Evolutionary conservation across 2,888 invertebrate species (phyloP), one percentile per base, ranked within the genome.

Genomic region (Eristalis tenax): DNA sequence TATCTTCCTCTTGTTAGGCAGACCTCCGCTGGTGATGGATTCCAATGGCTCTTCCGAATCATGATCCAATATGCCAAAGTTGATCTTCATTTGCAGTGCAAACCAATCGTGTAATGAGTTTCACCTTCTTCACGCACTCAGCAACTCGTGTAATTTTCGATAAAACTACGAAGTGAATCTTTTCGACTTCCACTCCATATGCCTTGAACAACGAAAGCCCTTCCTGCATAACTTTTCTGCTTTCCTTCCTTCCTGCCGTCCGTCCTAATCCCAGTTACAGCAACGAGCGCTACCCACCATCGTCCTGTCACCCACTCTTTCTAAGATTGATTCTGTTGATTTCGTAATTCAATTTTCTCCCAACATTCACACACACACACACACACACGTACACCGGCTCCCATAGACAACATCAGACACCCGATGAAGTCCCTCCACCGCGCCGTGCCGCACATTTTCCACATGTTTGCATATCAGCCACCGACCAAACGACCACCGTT

Each of bases 291-390:
- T 50, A 1, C 38, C 32, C 32, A 50, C 18, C 38, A n/a, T 61
- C 10, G 38, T 23, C 59, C 63, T 26, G 35, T 50, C 28, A 11
- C 56, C 61, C 63, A 56, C 38, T 68, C 69, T 78, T 70, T 43
- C 57, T 64, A 61, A 87, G 87, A 87, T 87, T 87, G 83, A 87
- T 83, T 87, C 83, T 80, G 83, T 87, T 87, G 87, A 87, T 87
- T 87, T 83, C 83, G 87, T 87, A 80, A 87, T 87, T 87, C 87
- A 87, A 87, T 87, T 87, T 87, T 83, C 86, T 78, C 69, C 78
- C 66, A 78, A 83, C 86, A 86, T 75, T 78, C 50, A 50, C n/a
- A 8, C 18, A 50, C 50, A 18, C 50, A 18, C 50, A n/a, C n/a
- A 18, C n/a, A 6, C 18, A 18, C n/a, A 11, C 2, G 35, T 26